Conservation (phyloP, 2,113 vertebrate species). For the Rhea pennata region DNA sequence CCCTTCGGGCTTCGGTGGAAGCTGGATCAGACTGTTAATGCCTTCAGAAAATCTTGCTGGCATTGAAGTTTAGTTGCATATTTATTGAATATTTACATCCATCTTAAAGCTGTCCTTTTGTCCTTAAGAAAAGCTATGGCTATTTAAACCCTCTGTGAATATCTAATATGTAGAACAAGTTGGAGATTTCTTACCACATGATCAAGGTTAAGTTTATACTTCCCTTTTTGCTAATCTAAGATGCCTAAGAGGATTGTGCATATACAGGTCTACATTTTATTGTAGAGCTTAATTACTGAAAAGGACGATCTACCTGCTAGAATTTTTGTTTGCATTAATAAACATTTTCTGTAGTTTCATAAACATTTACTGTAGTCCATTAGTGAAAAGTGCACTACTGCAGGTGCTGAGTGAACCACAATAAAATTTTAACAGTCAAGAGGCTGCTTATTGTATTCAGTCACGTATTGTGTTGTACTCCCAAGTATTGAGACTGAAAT, state of each 20-base stretch:
- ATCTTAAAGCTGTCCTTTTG: not conserved
- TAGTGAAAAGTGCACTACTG: conserved; percentile 31
- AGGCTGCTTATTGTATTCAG: conserved; percentile 38
- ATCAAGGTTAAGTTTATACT: not conserved
- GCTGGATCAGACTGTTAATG: not conserved
- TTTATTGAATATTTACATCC: not conserved
- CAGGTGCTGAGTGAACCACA: conserved; percentile 51
- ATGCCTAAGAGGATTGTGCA: conserved; percentile 19
- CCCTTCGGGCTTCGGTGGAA: not conserved
- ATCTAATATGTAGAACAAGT: not conserved
- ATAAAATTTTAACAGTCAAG: conserved; percentile 30
- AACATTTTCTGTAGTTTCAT: conserved; percentile 52
- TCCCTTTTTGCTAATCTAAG: not conserved
- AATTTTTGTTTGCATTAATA: conserved; percentile 40
- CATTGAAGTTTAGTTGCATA: not conserved
- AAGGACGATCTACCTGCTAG: conserved; percentile 29
- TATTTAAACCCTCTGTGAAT: not conserved
- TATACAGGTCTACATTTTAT: not conserved
- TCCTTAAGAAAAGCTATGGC: not conserved
- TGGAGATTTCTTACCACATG: not conserved
- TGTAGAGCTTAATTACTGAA: conserved; percentile 43
- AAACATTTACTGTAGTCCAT: conserved; percentile 54
- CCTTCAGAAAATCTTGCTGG: not conserved
- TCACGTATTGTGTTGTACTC: conserved; percentile 3
- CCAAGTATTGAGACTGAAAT: not conserved